phyloP scores from a whole-genome alignment of 2,888 invertebrate genomes.

The Keiferia lycopersicella region DNA sequence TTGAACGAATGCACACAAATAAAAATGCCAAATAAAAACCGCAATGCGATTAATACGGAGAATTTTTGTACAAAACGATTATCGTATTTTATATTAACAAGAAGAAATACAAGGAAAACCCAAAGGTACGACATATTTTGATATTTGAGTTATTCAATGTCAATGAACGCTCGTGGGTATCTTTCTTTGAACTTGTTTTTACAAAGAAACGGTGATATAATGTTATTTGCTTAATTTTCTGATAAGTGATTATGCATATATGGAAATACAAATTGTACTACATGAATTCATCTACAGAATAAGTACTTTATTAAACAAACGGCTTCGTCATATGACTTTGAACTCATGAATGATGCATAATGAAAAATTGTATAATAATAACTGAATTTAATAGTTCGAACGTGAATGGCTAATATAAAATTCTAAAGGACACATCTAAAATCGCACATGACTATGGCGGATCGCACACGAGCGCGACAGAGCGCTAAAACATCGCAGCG shows the following conservation, averaged over 20 bases:
- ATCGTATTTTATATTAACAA: not conserved
- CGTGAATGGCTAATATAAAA: not conserved
- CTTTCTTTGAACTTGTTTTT: not conserved
- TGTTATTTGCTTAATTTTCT: not conserved
- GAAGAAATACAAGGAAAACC: not conserved
- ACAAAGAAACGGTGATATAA: not conserved
- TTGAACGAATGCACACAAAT: not conserved
- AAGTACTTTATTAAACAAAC: no score
- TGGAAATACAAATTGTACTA: no score
- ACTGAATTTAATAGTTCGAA: not conserved
- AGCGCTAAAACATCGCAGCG: no score
- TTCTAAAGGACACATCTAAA: not conserved
- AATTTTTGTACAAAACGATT: not conserved
- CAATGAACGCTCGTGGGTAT: not conserved
- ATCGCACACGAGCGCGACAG: no score
- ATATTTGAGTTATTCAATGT: not conserved
- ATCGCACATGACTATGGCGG: slow-evolving; percentile 8
- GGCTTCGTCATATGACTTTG: no score
- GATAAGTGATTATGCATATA: no score
- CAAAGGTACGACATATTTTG: not conserved
- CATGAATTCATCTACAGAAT: no score
- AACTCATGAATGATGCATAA: no score
- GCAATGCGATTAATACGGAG: not conserved
- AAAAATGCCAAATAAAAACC: not conserved
- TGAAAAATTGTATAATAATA: no score